Evolutionary conservation across 2,888 invertebrate species (phyloP).

Genomic region (Clusia tigrina): DNA sequence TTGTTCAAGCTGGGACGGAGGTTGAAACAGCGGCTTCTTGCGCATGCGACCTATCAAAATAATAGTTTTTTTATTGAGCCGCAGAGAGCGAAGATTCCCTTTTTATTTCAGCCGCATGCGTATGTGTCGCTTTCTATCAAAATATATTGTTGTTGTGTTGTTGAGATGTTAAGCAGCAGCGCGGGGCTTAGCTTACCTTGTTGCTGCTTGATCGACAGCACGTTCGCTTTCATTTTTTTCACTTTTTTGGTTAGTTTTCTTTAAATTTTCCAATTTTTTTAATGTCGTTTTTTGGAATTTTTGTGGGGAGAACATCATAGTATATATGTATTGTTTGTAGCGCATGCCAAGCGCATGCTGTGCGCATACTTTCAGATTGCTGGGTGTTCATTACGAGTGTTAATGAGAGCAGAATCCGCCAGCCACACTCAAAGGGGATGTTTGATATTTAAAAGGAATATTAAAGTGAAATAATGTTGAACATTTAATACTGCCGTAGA

Average conservation of each 20-base stretch:
- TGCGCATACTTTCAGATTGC: not conserved
- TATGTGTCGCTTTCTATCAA: conserved; percentile 6
- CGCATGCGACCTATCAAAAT: not conserved
- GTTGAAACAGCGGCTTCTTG: not conserved
- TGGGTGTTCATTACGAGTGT: too few relatives aligned
- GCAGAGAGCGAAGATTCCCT: not conserved
- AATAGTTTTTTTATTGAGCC: not conserved
- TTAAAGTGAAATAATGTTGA: too few relatives aligned
- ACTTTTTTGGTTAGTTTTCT: not conserved
- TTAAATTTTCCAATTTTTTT: conserved; percentile 14
- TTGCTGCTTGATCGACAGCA: conserved; percentile 30
- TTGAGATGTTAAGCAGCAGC: not conserved
- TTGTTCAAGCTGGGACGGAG: not conserved
- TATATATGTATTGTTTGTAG: conserved; percentile 8
- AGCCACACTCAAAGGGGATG: too few relatives aligned
- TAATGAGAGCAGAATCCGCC: too few relatives aligned
- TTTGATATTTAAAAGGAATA: too few relatives aligned
- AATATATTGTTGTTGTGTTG: not conserved
- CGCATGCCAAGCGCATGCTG: conserved; percentile 36
- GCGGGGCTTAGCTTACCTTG: conserved; percentile 29
- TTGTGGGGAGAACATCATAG: conserved; percentile 16
- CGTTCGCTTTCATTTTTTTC: conserved; percentile 18
- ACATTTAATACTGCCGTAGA: too few relatives aligned
- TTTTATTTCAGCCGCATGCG: not conserved
- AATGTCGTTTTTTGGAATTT: conserved; percentile 7